Evolutionary conservation across 2,113 vertebrate genomes (phyloP), one percentile per base, ranked within the genome.

Genomic region (Podilymbus podiceps): DNA sequence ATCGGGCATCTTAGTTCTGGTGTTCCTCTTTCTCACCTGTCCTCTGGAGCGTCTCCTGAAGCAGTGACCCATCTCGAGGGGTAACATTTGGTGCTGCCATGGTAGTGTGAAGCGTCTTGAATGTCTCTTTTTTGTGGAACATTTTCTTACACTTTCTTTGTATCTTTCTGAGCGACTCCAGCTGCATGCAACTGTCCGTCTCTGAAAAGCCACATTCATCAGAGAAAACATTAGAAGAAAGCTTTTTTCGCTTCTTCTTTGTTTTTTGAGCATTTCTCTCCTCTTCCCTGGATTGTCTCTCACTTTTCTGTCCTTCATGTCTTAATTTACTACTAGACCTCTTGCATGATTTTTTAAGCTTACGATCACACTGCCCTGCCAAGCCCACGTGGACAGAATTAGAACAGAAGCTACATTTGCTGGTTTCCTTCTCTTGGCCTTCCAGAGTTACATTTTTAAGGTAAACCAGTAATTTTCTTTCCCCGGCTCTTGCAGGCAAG

Each of bases 271-370:
- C 40, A 82, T 81, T 95, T 50, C 77, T 93, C 40, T 96, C 91
- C 60, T 93, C 84, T 80, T 95, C 96, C 33, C 64, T 69, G 30
- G 92, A 95, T 53, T 62, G 74, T 50, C 83, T 96, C 69, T 97
- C 88, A 49, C 38, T 72, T 74, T 92, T 92, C 64, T 88, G 85
- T 83, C 94, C 94, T 60, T 97, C 91, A 15, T 63, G 84, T 60
- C 85, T 97, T 72, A 86, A 47, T 87, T 98, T 93, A 95, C 95
- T 93, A 33, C 77, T 94, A 58, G 96, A 90, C 59, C 95, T 97
- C 73, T 97, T 97, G 52, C 31, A 93, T 0, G 68, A 56, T n/a
- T 91, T 93, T 52, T 89, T 95, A 79, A 94, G 60, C 59, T 95
- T 95, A 72, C 6, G 44, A 69, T 91, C 90, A 82, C 71, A 88